A percentile compares a stretch with the other conserved stretches of the same genome.
phyloP scores from a whole-genome alignment of 2,888 invertebrate genomes.

The Oscheius sp. region DNA sequence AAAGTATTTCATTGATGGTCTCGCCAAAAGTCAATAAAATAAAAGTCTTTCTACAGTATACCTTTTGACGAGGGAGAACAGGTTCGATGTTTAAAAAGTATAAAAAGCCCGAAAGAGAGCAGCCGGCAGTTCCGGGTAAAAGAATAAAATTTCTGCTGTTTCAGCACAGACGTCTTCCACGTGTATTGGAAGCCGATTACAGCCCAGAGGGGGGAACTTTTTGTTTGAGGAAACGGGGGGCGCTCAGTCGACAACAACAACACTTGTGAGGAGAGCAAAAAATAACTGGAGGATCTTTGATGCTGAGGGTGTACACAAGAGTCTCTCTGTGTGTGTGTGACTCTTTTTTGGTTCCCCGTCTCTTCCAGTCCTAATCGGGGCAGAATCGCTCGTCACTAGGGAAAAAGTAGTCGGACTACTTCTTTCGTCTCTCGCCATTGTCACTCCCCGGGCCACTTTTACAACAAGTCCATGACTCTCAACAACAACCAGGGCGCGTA shows the following conservation, averaged over 20 bases:
- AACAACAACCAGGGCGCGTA: background rate
- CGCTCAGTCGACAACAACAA: too few relatives aligned
- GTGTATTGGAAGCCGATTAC: slow-evolving; percentile 12
- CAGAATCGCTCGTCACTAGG: background rate
- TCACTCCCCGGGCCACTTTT: background rate
- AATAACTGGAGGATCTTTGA: background rate
- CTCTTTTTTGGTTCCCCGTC: background rate
- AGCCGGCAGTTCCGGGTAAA: too few relatives aligned
- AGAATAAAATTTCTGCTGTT: background rate
- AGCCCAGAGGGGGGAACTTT: background rate
- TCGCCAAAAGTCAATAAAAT: too few relatives aligned
- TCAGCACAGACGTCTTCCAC: slow-evolving; percentile 20
- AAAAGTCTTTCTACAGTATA: too few relatives aligned
- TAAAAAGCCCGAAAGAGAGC: too few relatives aligned
- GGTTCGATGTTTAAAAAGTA: too few relatives aligned
- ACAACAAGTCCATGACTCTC: background rate
- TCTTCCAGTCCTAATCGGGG: slow-evolving; percentile 24
- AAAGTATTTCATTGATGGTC: too few relatives aligned
- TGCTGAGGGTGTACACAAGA: background rate
- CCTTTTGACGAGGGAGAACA: too few relatives aligned
- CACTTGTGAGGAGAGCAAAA: background rate
- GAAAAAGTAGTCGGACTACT: slow-evolving; percentile 28
- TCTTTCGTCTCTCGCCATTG: slow-evolving; percentile 9
- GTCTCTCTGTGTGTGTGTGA: too few relatives aligned
- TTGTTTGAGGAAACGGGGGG: too few relatives aligned